Base-by-base conservation (phyloP, 2,113 vertebrate genomes). In the Microtus montanus region DNA sequence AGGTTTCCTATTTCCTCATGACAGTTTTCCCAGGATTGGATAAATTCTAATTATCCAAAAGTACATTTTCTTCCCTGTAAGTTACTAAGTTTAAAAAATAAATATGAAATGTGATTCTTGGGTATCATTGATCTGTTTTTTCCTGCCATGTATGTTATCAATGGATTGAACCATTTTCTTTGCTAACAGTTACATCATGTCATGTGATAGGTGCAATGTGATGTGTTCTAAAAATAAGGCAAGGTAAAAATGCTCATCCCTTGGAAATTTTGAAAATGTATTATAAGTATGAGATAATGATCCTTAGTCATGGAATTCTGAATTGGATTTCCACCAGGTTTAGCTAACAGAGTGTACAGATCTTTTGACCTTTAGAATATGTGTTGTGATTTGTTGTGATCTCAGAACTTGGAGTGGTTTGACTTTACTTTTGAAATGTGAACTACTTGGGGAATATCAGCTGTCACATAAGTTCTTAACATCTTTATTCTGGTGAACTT, bases 191-290 rank as follows among this genome's bases (percentile, higher is more conserved):
- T 98, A 98, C 98, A 98, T 98, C 98, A 98, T 97, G 97, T 97
- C 98, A 97, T 98, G 98, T 98, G 98, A 97, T 98, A 90, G 33
- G 97, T 97, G 33, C 97, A 9, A 90, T 98, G 95, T 95, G 97
- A 98, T 98, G 97, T 97, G 97, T 97, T 96, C 98, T 98, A 98
- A 98, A 98, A 98, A 98, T 98, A 98, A 98, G 95, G 93, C 63
- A 96, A 98, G 97, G 97, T 94, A 95, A 95, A 97, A 97, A 96
- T 95, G 90, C 87, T n/a, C n/a, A 87, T 94, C 58, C 35, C 63
- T 3, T 92, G 96, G 6, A 96, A 95, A 96, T 84, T 97, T 71
- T 79, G 96, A 95, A 95, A 97, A 94, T 92, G 83, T 95, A 26
- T 96, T 95, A n/a, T 95, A 97, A 89, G 92, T 97, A 90, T 94